Percentiles rank a stretch among this genome's conserved stretches.
Evolutionary conservation across 2,888 invertebrate species (phyloP).

Genomic region (Auanema sp.): DNA sequence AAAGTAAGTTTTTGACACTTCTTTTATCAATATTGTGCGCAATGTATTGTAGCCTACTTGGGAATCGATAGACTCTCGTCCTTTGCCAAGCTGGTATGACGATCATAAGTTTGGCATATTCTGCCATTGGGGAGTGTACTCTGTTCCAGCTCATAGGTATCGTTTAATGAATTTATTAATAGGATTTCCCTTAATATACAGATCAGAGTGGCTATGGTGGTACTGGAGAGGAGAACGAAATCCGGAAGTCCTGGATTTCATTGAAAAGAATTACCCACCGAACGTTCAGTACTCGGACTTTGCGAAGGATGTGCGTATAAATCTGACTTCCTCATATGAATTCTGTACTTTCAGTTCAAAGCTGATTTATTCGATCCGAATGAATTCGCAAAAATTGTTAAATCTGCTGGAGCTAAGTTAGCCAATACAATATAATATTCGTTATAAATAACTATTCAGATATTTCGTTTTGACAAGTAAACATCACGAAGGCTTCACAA

Average conservation of each 20-base stretch:
- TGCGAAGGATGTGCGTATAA: slow-evolving; percentile 67
- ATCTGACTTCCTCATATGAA: neutral
- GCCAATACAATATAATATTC: neutral
- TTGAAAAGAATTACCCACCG: slow-evolving; percentile 81
- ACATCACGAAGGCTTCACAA: slow-evolving; percentile 69
- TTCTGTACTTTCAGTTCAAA: slow-evolving; percentile 72
- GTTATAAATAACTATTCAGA: slow-evolving; percentile 48
- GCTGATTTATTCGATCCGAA: slow-evolving; percentile 85
- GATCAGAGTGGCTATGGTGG: slow-evolving; percentile 78
- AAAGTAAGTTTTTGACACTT: slow-evolving; percentile 22
- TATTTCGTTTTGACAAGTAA: slow-evolving; percentile 68
- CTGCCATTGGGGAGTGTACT: slow-evolving; percentile 67
- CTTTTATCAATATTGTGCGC: neutral
- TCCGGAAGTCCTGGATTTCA: slow-evolving; percentile 70
- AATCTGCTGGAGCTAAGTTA: slow-evolving; percentile 82
- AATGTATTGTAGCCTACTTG: slow-evolving; percentile 60
- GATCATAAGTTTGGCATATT: slow-evolving; percentile 68
- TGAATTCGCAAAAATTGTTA: slow-evolving; percentile 82
- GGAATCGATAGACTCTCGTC: slow-evolving; percentile 66
- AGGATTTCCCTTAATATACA: slow-evolving; percentile 9
- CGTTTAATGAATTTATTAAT: neutral
- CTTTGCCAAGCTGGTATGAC: slow-evolving; percentile 66
- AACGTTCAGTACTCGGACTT: slow-evolving; percentile 89
- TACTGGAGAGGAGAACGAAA: slow-evolving; percentile 56
- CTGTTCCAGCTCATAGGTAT: slow-evolving; percentile 45